Evolutionary conservation across 2,113 vertebrate species (phyloP), one percentile per base, ranked within the genome.

Genomic region (Crocuta crocuta): DNA sequence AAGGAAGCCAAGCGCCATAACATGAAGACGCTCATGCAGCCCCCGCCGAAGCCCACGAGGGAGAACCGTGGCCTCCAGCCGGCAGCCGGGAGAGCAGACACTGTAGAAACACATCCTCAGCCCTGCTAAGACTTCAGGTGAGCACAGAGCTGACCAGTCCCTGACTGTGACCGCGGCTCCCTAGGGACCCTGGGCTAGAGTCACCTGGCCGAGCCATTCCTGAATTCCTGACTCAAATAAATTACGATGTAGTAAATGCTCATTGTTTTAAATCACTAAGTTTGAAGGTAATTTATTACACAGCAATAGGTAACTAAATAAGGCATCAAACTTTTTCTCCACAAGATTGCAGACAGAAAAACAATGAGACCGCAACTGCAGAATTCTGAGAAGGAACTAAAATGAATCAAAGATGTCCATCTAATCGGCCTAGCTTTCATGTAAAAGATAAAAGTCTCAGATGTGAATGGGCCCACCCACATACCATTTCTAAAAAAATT

Each of bases 101-200:
- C 10, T 19, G 19, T 70, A n/a, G 31, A 48, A 23, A 74, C 21
- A 53, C 43, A 28, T 0, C 43, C 53, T 53, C 50, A 19, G 6
- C 28, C 28, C 55, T 9, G 43, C 16, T 15, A 15, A 53, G 66
- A 7, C 66, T 6, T 16, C 39, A 12, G 2, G 8, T 23, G 66
- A n/a, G 89, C 0, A 0, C 1, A 31, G 39, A 35, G 28, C 23
- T 2, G 33, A 61, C 10, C 87, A 23, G 0, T 4, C 15, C 55
- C 48, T 0, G 13, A 10, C 74, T 28, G 10, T 61, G 76, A 7
- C 1, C n/a, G 55, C 17, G 23, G 53, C 23, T 45, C 19, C 3
- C 15, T 11, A 24, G 39, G 45, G 28, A 5, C 35, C 74, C 45
- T n/a, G 50, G 81, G 53, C 65, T 8, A 33, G 33, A 81, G 8